Evolutionary conservation across 1,140 invertebrate genomes (phyloP), one percentile per base, ranked within the genome.

Genomic region (Akabosia matsudoensis): DNA sequence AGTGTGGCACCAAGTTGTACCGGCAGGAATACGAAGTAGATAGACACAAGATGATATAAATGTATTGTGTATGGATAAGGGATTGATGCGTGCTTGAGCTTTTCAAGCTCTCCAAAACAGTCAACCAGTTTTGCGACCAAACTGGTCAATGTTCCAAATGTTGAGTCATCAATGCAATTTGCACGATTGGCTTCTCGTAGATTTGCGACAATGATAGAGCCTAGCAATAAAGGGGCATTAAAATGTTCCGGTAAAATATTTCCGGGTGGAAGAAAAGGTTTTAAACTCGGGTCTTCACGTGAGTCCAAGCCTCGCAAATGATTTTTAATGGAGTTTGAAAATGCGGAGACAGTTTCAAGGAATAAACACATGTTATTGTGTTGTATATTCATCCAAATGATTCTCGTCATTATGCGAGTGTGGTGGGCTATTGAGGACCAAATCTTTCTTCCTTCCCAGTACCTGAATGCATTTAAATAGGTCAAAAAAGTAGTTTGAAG

Each of bases 41-140:
- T 16, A 74, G 74, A 79, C 30, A 61, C 33, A 0, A 33, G 10
- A 26, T 76, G 74, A 30, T 79, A 74, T 2, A 79, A 31, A 74
- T 79, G 78, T 31, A 79, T 31, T 0, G 75, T 54, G 33, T 79
- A 79, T 18, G 75, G 26, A 0, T 73, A 24, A 33, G 78, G 78
- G n/a, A 79, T 79, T 7, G 78, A 75, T 4, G 78, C 76, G 22
- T 73, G 24, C 33, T 37, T 14, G 67, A 79, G 74, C 33, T 75
- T n/a, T 30, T 79, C 78, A 61, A 79, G 64, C 16, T 67, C 73
- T 4, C 72, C 33, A 1, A 79, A 54, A 33, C 72, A 74, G 4
- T 76, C 67, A 10, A 72, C 45, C 33, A 79, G 4, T 7, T 61
- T 61, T 24, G n/a, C n/a, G n/a, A n/a, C 10, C 54, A 61, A 61